Evolutionary conservation across 2,888 invertebrate species (phyloP).

Genomic region (Amphipyra tragopoginis): DNA sequence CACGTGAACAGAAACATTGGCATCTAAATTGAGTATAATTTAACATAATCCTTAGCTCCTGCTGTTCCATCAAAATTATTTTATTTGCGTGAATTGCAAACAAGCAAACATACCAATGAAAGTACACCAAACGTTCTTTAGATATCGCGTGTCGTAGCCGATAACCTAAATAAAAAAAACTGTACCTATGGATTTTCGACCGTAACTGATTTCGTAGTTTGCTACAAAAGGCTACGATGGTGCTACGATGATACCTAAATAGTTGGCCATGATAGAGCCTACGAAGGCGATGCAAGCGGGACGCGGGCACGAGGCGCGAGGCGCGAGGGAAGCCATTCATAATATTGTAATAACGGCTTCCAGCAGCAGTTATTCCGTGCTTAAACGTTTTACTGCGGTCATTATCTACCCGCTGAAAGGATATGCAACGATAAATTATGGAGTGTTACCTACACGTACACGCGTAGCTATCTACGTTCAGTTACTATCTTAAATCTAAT

Average conservation of each 20-base stretch:
- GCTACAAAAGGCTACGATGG: constrained; percentile 19
- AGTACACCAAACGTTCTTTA: not conserved
- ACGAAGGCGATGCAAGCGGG: constrained; percentile 52
- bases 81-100: no score
- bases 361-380: constrained; percentile 88
- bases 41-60: no score
- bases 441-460: constrained; percentile 80
- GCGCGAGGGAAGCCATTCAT: constrained; percentile 86
- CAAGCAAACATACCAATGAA: no score
- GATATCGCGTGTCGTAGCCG: no score
- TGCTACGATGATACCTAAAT: constrained; percentile 18
- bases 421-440: constrained; percentile 89
- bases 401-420: constrained; percentile 90
- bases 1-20: no score
- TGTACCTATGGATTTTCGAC: not conserved
- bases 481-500: constrained; percentile 54
- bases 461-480: constrained; percentile 70
- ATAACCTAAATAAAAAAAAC: not conserved
- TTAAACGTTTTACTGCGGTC: constrained; percentile 90
- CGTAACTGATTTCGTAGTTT: constrained; percentile 12
- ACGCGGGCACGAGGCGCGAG: constrained; percentile 57
- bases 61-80: no score
- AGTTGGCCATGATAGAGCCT: constrained; percentile 48
- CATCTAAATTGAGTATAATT: no score
- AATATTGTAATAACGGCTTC: constrained; percentile 90